phyloP scores from a whole-genome alignment of 2,113 vertebrate genomes.

The Brachyhypopomus occidentalis region DNA sequence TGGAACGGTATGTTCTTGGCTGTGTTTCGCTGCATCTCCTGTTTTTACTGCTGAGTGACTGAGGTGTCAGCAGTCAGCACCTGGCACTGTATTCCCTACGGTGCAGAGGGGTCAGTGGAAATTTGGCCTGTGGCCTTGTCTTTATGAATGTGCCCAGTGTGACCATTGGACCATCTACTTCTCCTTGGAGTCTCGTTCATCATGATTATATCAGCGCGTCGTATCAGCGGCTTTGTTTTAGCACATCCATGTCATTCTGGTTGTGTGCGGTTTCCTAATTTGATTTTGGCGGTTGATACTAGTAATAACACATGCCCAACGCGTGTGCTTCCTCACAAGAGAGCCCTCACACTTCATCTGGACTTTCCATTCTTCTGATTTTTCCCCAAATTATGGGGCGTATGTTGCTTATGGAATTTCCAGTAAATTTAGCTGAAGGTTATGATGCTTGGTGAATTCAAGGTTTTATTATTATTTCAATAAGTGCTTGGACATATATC shows the following conservation, averaged over 20 bases:
- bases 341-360: constrained; percentile 12
- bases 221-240: constrained; percentile 21
- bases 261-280: constrained; percentile 27
- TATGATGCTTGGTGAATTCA: not conserved
- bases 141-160: constrained; percentile 3
- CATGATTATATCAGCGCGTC: not conserved
- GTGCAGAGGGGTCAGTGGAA: constrained; percentile 3
- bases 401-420: not conserved
- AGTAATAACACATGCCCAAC: not conserved
- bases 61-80: constrained; percentile 36
- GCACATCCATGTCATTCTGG: not conserved
- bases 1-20: constrained; percentile 48
- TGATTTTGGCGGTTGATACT: constrained; percentile 8
- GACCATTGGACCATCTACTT: constrained; percentile 24
- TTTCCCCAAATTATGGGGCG: constrained; percentile 18
- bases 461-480: not conserved
- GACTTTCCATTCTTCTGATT: constrained; percentile 6
- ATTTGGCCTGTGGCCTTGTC: not conserved
- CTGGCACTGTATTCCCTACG: constrained; percentile 36
- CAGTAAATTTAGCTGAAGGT: not conserved
- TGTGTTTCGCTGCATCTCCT: constrained; percentile 32
- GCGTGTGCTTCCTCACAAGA: constrained; percentile 24
- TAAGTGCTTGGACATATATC: not conserved
- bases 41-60: constrained; percentile 45
- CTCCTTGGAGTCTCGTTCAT: constrained; percentile 29